Percentiles rank a stretch among this genome's conserved stretches.
Conservation (phyloP, 2,888 invertebrate species). For the Muschampia plurimacula region DNA sequence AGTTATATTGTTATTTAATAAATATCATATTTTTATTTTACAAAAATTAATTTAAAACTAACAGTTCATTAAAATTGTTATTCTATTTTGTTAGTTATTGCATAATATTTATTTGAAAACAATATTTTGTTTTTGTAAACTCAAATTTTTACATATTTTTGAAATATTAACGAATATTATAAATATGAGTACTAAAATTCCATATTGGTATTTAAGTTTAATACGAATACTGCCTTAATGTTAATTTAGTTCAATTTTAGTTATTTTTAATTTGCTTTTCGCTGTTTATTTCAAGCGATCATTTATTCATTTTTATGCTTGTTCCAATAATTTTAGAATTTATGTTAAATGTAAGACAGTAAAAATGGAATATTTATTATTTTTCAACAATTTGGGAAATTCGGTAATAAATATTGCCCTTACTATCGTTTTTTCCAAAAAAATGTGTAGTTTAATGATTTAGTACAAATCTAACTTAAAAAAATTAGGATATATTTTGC, state of each 20-base stretch:
- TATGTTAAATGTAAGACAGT: constrained; percentile 30
- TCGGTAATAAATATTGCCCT: constrained; percentile 50
- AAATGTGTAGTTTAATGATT: constrained; percentile 25
- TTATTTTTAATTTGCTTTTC: constrained; percentile 29
- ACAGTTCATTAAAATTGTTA: too few species aligned
- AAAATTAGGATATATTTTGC: constrained; percentile 31
- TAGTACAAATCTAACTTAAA: constrained; percentile 40
- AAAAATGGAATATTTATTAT: constrained; percentile 25
- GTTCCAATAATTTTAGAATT: constrained; percentile 1
- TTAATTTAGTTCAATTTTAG: constrained; percentile 38
- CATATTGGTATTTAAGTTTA: background rate
- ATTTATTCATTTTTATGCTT: constrained; percentile 11
- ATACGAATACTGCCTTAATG: constrained; percentile 42
- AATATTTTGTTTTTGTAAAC: background rate
- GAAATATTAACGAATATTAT: background rate
- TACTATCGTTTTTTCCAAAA: constrained; percentile 48
- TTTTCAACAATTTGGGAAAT: constrained; percentile 42
- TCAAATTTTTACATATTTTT: background rate
- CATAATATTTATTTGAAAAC: background rate
- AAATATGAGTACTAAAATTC: background rate
- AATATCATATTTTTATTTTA: background rate
- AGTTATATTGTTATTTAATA: background rate
- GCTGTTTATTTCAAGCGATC: constrained; percentile 19
- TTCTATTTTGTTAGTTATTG: background rate
- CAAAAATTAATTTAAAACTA: background rate